A percentile compares a stretch with the other conserved stretches of the same genome.
Conservation (phyloP, 2,888 invertebrate species). For the Marasmarcha lunaedactyla region DNA sequence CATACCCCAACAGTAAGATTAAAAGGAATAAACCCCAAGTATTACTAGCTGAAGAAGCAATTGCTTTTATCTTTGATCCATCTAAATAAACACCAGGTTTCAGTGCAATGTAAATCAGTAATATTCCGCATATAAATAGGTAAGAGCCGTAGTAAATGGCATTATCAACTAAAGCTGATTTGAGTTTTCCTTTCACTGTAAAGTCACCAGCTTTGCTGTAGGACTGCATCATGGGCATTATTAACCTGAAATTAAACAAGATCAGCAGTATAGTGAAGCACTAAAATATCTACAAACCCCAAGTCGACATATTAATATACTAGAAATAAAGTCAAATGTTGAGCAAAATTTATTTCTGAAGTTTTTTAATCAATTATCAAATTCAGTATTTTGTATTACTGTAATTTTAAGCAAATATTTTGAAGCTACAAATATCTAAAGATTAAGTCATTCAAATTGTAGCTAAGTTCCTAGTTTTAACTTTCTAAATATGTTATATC, state of each 20-base stretch:
- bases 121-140: constrained; percentile 91
- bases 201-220: constrained; percentile 99
- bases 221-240: constrained; percentile 98
- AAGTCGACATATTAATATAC: too few relatives aligned
- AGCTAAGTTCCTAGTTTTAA: too few relatives aligned
- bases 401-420: too few relatives aligned
- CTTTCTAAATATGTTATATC: too few relatives aligned
- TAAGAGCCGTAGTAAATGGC: constrained; percentile 98
- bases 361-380: too few relatives aligned
- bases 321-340: background rate
- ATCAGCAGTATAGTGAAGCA: too few relatives aligned
- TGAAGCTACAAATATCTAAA: too few relatives aligned
- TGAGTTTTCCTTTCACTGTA: constrained; percentile 92
- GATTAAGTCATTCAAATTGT: too few relatives aligned
- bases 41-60: constrained; percentile 98
- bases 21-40: constrained; percentile 98
- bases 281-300: too few relatives aligned
- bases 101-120: constrained; percentile 93
- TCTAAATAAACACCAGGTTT: constrained; percentile 91
- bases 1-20: constrained; percentile 91
- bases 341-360: too few relatives aligned
- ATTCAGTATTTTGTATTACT: too few relatives aligned
- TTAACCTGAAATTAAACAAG: constrained; percentile 74
- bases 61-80: constrained; percentile 93
- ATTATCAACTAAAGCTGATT: constrained; percentile 95